Evolutionary conservation across 2,888 invertebrate species (phyloP), one percentile per base, ranked within the genome.

Genomic region (Lordiphosa fenestrarum): DNA sequence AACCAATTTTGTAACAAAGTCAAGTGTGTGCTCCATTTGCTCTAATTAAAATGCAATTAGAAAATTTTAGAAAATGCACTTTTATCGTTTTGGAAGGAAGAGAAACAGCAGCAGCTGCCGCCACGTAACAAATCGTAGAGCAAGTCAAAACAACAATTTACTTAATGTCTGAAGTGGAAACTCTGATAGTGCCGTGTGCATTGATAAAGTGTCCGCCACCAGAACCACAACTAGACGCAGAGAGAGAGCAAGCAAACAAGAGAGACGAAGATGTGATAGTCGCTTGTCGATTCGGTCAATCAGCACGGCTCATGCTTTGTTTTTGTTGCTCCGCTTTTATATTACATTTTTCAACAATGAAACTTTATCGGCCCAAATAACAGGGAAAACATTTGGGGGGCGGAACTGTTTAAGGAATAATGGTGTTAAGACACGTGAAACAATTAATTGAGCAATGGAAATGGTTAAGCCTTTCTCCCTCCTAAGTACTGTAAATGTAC

Each of bases 281-380:
- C 36, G 35, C 44, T 52, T 46, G 25, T 36, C 62, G 54, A 54
- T 65, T 52, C 38, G 38, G 25, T 25, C 49, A 52, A 60, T 62
- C 52, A 52, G 44, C 60, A 46, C 55, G 56, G 36, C 39, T 44
- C 55, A 57, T 35, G 59, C 13, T 50, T 58, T 57, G 49, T 58
- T 58, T 49, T 46, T 44, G 58, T 23, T 25, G 21, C 40, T 19
- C n/a, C 12, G 33, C 19, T 35, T 21, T 41, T 41, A 36, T 5
- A 9, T 33, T 37, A n/a, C 23, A n/a, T n/a, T 15, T n/a, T 7
- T n/a, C 7, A 61, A 61, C 60, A 61, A 61, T 61, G 47, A 41
- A 48, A 38, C 38, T 52, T 42, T 61, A 62, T 61, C 61, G 62
- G 52, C 23, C 41, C 41, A 15, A 37, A 37, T 19, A 15, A 33